Base-by-base conservation (phyloP, 2,888 invertebrate species). In the Heliconius sara region DNA sequence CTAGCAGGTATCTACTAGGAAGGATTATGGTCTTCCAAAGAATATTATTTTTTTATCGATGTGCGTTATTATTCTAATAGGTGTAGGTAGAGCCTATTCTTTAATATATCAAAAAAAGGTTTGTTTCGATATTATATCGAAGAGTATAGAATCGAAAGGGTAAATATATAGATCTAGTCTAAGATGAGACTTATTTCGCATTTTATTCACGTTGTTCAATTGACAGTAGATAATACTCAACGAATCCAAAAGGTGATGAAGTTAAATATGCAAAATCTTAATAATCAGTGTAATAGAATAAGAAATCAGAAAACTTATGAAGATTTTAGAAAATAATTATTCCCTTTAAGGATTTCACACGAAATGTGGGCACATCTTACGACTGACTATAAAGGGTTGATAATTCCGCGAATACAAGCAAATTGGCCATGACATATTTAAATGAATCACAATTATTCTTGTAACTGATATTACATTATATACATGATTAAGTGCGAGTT, bases 361-460 rank as follows among this genome's bases (percentile, higher is more conserved):
- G 25, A 70, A 70, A 39, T 68, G 34, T 43, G 39, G 0, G 9
- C 16, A 22, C 22, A 57, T 57, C 7, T 57, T 57, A 57, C 22
- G 2, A 39, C 22, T 22, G 2, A 39, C 22, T 22, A 4, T 52
- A 34, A 60, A 73, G 34, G 60, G n/a, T 39, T 34, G 7, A 22
- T n/a, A 73, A 60, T 22, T 34, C 57, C 25, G 60, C 10, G n/a
- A 73, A 39, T 16, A 34, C n/a, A 25, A 60, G 16, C 34, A 60
- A 73, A 34, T 34, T 73, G 60, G 34, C 57, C 60, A 60, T 60
- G 60, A 73, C 73, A 60, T 60, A 73, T 73, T 73, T 73, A 73
- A 22, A 34, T 3, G 57, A 57, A 73, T 73, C 72, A 60, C 13
- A 30, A 57, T 72, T 72, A 52, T 73, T 60, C 73, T 73, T 60